Percentiles rank a stretch among this genome's conserved stretches.
These are phyloP conservation scores for Orius insidiosus DNA, from an alignment of 1,140 invertebrate species.

Conservation along the genomic window DNA sequence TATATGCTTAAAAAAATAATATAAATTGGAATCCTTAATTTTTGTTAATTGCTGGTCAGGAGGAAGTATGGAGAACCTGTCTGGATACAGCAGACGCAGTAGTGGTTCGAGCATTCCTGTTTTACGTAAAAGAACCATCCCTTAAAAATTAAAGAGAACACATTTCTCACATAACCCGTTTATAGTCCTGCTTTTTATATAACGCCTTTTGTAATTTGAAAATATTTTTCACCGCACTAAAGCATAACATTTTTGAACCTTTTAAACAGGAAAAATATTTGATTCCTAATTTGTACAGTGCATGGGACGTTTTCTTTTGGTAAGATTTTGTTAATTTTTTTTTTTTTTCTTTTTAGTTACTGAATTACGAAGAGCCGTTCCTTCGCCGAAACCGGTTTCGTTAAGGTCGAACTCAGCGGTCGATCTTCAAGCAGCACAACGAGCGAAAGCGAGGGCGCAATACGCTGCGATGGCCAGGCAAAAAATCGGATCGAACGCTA, in stretches of 20 bases:
- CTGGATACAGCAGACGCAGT: neutral
- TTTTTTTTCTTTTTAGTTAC: no score
- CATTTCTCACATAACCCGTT: constrained; percentile 1
- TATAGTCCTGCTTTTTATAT: neutral
- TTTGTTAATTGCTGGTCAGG: constrained; percentile 2
- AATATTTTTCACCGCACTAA: constrained; percentile 9
- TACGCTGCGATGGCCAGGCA: constrained; percentile 59
- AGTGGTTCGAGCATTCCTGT: constrained; percentile 14
- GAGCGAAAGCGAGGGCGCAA: constrained; percentile 61
- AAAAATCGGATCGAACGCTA: constrained; percentile 50
- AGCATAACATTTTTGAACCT: constrained; percentile 9
- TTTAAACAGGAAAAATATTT: no score
- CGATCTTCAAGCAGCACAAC: constrained; percentile 72
- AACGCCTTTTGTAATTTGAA: no score
- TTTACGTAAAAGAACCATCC: constrained; percentile 7
- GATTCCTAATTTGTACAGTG: no score
- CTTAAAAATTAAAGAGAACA: neutral
- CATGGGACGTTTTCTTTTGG: no score
- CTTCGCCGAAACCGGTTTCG: constrained; percentile 16
- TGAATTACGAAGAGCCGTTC: constrained; percentile 13
- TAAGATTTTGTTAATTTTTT: no score
- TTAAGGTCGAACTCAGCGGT: constrained; percentile 80
- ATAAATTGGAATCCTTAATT: neutral
- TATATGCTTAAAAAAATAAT: neutral
- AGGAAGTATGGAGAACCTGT: constrained; percentile 15